These are phyloP conservation scores for Pterocles gutturalis DNA, from an alignment of 2,113 vertebrate genomes.

Conservation along the genomic window DNA sequence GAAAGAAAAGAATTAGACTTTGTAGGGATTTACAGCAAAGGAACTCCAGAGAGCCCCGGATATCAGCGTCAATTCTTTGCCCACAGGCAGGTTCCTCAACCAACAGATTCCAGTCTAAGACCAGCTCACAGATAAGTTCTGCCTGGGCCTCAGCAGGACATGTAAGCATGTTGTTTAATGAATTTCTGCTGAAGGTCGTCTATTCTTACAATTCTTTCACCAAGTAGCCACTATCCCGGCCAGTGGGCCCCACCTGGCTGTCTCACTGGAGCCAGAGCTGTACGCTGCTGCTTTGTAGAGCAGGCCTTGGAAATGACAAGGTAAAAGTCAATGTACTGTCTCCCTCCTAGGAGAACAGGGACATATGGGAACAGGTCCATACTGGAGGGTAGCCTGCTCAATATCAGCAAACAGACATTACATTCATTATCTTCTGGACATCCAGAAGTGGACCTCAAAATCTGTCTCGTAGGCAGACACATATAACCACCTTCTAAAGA, in stretches of 20 bases:
- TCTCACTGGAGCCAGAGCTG: neutral
- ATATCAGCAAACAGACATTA: neutral
- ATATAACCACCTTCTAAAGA: neutral
- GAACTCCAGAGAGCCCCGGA: neutral
- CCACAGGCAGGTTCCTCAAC: neutral
- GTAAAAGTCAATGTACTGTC: neutral
- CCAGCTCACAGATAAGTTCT: neutral
- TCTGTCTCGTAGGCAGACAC: neutral
- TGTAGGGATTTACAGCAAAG: neutral
- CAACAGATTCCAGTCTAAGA: neutral
- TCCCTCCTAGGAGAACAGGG: neutral
- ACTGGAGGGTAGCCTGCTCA: neutral
- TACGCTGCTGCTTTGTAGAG: neutral
- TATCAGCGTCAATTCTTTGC: neutral
- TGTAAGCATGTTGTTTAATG: fast-evolving
- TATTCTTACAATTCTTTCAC: neutral
- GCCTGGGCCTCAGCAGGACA: neutral
- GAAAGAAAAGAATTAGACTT: neutral
- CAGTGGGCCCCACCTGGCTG: neutral
- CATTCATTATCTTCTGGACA: neutral
- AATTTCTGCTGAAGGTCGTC: neutral
- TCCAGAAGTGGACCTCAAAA: neutral
- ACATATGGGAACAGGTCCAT: neutral
- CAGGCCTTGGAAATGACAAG: neutral
- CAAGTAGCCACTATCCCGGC: neutral